Evolutionary conservation across 2,113 vertebrate genomes (phyloP), one percentile per base, ranked within the genome.

Genomic region (Taurulus bubalis): DNA sequence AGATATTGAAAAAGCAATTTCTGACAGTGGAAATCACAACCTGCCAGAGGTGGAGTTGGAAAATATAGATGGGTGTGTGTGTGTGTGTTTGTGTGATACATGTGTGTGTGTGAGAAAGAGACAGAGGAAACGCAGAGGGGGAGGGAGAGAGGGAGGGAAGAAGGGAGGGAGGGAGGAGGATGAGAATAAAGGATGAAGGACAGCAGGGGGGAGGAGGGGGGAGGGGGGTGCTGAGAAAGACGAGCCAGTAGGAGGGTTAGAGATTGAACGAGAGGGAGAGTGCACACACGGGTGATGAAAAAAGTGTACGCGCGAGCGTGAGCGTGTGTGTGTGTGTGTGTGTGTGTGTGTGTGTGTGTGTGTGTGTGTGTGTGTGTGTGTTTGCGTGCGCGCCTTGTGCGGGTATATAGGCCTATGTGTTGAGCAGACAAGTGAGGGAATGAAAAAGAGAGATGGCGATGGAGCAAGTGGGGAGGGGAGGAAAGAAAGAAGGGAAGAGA

Each of bases 1-100:
- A 93, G 92, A 94, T 93, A 94, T 94, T 94, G 93, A 94, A 94
- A 95, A 94, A 93, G 94, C 94, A 93, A 95, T 95, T 95, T 95
- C 94, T 94, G 92, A 93, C 92, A 91, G 89, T 94, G 92, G 92
- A 95, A 95, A 95, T 95, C 94, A 93, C 94, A 94, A 94, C 93
- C 94, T 94, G 93, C 93, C 95, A 94, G 94, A 94, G 93, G 95
- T 94, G 92, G 90, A 88, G 93, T 89, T 92, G 89, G 90, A 91
- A 95, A 94, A 91, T 91, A 93, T 89, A 93, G 86, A 92, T 89
- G 89, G 65, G 81, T 85, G 85, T 87, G 83, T 75, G 83, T 75
- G 83, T 53, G 84, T 53, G 51, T 69, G 82, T 45, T 38, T 68
- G 58, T 77, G 64, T 55, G 75, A 58, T 51, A 67, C 53, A 42